Evolutionary conservation across 2,113 vertebrate genomes (phyloP).

Genomic region (Paramormyrops kingsleyae): DNA sequence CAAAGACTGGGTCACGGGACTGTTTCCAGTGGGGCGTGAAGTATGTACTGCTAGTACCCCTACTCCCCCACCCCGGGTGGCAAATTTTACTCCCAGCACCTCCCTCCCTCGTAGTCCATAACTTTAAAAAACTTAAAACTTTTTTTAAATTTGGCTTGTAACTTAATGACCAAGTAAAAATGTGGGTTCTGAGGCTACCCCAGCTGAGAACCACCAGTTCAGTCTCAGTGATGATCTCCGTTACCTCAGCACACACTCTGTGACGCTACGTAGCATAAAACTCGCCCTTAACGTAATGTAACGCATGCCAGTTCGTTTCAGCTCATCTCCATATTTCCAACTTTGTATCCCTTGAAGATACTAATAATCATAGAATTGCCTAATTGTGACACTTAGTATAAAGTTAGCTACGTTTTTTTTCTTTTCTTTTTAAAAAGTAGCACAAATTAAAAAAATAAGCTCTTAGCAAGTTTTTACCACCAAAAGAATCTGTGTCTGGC

Average conservation of each 20-base stretch:
- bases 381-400: neutral
- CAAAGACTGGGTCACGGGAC: neutral
- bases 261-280: neutral
- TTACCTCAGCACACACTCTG: neutral
- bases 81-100: neutral
- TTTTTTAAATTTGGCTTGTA: neutral
- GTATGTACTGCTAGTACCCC: neutral
- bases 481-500: constrained; percentile 2
- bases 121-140: neutral
- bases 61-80: neutral
- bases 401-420: neutral
- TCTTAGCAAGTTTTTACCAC: neutral
- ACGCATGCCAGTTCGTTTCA: neutral
- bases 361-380: neutral
- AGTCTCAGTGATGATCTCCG: neutral
- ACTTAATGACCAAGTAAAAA: neutral
- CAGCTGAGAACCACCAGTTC: neutral
- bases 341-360: neutral
- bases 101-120: neutral
- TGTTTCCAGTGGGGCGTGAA: neutral
- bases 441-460: neutral
- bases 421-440: neutral
- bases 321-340: neutral
- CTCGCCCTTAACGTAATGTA: neutral
- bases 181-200: neutral